Base-by-base conservation (phyloP, 1,140 invertebrate species). In the Brachionus rotundiformis region DNA sequence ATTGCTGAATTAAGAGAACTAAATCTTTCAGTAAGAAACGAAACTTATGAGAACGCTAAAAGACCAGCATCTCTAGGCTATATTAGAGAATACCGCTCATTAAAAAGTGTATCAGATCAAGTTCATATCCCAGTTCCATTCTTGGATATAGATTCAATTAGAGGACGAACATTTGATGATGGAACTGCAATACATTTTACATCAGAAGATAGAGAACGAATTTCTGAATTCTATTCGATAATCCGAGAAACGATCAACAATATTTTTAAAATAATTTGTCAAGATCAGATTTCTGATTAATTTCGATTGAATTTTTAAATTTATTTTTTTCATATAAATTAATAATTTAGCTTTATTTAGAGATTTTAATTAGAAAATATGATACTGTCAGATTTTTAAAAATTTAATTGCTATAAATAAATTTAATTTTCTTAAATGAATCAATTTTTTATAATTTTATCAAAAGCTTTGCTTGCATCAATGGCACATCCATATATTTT, bases 111-210 rank as follows among this genome's bases (percentile, higher is more conserved):
- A 31, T 31, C 25, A 4, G 61, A 65, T 65, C 23, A 31, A 65
- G 13, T 65, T 29, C 61, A 65, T 65, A 31, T 65, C 11, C 61
- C 61, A 65, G 61, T 65, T 31, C 61, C 61, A 11, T 65, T 31
- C 31, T 65, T 65, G 54, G 6, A 8, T 59, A 23, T 3, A 19
- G 54, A 59, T 59, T 23, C 54, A 4, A 27, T 23, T 27, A 59
- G 25, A 59, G 54, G 25, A 59, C 23, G n/a, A 59, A 59, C 54
- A 23, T 59, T 23, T 16, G 54, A 59, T 59, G 54, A 59, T n/a
- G 54, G 54, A 59, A 23, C 16, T 7, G 1, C 16, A 23, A 4
- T 59, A 11, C 23, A 2, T 25, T 59, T 59, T 3, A 59, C 54
- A 59, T 23, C 2, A 23, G 54, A 59, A 23, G 54, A 59, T 59